Evolutionary conservation across 2,888 invertebrate species (phyloP).

Genomic region (Schizaphis graminum): DNA sequence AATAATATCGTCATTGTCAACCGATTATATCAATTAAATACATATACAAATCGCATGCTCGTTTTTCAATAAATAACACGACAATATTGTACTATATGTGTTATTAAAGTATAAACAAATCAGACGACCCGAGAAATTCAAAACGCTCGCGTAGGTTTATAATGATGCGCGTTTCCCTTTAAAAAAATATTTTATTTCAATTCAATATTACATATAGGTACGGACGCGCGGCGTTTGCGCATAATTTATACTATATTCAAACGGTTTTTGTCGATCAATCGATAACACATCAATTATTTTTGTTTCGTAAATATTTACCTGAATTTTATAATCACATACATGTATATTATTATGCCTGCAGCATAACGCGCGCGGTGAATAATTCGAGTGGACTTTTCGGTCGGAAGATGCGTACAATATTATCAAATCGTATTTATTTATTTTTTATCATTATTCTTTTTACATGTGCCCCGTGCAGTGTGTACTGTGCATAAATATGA

Average conservation of each 20-base stretch:
- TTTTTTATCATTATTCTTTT: background rate
- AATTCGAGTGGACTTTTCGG: background rate
- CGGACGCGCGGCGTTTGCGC: background rate
- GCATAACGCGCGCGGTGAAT: background rate
- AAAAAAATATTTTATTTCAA: background rate
- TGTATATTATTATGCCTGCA: background rate
- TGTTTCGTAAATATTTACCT: background rate
- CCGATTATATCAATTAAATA: constrained; percentile 12
- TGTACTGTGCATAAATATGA: background rate
- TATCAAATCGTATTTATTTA: background rate
- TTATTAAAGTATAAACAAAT: background rate
- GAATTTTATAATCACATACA: background rate
- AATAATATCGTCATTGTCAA: constrained; percentile 14
- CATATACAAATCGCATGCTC: background rate
- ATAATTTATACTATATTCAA: background rate
- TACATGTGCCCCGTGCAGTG: background rate
- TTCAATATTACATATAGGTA: background rate
- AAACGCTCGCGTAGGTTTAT: background rate
- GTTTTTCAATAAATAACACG: background rate
- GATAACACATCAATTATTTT: background rate
- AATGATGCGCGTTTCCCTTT: background rate
- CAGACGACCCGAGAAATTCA: background rate
- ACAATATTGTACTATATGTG: background rate
- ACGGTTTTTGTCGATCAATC: background rate
- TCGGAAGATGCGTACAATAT: background rate